Evolutionary conservation across 2,888 invertebrate species (phyloP).

Genomic region (Chirona hameri): DNA sequence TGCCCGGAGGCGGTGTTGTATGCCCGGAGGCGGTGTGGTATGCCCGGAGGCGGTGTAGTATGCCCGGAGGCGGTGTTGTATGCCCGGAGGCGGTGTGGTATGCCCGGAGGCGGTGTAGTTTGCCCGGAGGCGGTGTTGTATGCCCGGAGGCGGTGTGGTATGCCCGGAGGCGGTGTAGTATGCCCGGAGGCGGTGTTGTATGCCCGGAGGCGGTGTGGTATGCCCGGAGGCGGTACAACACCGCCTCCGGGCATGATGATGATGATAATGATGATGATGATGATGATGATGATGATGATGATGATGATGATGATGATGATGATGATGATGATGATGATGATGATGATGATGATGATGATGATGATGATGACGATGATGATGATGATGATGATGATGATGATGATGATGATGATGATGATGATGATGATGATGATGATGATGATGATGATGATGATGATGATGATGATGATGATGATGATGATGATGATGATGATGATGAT

Average conservation of each 20-base stretch:
- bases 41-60: too few species aligned
- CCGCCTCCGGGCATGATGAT: neutral
- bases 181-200: too few species aligned
- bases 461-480: constrained; percentile 22
- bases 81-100: too few species aligned
- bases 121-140: too few species aligned
- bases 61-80: too few species aligned
- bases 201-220: too few species aligned
- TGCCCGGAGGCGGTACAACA: too few species aligned
- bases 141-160: too few species aligned
- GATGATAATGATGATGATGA: constrained; percentile 12
- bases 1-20: too few species aligned
- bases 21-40: too few species aligned
- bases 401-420: constrained; percentile 22
- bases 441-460: constrained; percentile 22
- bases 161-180: too few species aligned
- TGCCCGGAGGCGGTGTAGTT: too few species aligned
- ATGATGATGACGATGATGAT: constrained; percentile 22
- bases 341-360: constrained; percentile 27
- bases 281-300: constrained; percentile 9
- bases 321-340: constrained; percentile 25
- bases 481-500: constrained; percentile 22
- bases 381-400: constrained; percentile 22
- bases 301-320: constrained; percentile 13
- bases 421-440: constrained; percentile 22